These are phyloP conservation scores for Ornithoptera alexandrae DNA, from an alignment of 2,888 invertebrate species.

Conservation along the genomic window DNA sequence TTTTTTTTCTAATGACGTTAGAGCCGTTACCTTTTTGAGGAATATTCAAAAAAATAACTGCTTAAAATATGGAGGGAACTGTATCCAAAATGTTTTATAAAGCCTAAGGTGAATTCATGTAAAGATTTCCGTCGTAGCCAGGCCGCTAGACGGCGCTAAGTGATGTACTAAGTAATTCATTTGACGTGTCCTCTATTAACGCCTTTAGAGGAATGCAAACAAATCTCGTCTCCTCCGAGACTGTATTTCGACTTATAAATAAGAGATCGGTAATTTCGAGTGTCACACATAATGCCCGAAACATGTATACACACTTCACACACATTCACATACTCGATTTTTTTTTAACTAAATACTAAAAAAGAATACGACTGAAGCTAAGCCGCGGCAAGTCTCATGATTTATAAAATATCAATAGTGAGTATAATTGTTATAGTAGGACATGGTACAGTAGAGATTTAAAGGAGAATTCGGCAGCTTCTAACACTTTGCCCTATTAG, in stretches of 20 bases:
- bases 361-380: constrained; percentile 8
- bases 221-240: not conserved
- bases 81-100: too few species aligned
- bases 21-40: too few species aligned
- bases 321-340: constrained; percentile 2
- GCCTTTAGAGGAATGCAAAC: constrained; percentile 26
- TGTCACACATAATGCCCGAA: constrained; percentile 31
- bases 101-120: too few species aligned
- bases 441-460: not conserved
- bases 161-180: not conserved
- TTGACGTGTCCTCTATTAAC: constrained; percentile 20
- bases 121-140: not conserved
- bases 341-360: constrained; percentile 1
- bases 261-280: constrained; percentile 35
- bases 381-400: constrained; percentile 31
- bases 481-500: not conserved
- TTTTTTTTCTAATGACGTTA: too few species aligned
- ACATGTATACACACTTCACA: constrained; percentile 10
- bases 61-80: too few species aligned
- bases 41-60: too few species aligned
- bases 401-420: constrained; percentile 23
- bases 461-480: not conserved
- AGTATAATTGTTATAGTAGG: constrained; percentile 12
- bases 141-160: not conserved
- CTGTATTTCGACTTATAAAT: constrained; percentile 24